phyloP scores from a whole-genome alignment of 2,888 invertebrate species.

The Stegophylla sp. region DNA sequence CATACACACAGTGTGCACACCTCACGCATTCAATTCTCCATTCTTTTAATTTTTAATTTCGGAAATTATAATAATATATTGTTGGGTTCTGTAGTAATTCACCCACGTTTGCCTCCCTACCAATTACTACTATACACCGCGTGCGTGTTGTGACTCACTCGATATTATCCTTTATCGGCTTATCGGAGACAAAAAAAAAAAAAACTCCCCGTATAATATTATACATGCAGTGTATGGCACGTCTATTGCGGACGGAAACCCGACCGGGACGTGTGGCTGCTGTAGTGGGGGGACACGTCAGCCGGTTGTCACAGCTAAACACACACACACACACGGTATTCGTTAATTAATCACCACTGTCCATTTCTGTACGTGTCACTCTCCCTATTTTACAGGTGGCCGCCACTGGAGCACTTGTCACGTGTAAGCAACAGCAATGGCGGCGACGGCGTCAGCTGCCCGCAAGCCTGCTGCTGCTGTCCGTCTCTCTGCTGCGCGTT shows the following conservation, averaged over 20 bases:
- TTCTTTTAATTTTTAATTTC: too few relatives aligned
- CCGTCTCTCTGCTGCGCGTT: neutral
- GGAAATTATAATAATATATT: too few relatives aligned
- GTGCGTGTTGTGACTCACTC: conserved; percentile 20
- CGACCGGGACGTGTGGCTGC: too few relatives aligned
- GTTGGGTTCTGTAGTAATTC: too few relatives aligned
- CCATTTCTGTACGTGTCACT: neutral
- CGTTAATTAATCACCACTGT: conserved; percentile 41
- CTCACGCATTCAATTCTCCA: too few relatives aligned
- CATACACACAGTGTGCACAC: too few relatives aligned
- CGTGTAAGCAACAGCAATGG: neutral
- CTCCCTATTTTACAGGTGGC: conserved; percentile 35
- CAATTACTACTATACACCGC: too few relatives aligned
- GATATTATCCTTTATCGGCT: conserved; percentile 29
- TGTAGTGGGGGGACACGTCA: conserved; percentile 2
- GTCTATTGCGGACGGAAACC: too few relatives aligned
- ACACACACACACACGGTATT: conserved; percentile 9
- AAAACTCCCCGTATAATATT: too few relatives aligned
- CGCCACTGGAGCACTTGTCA: conserved; percentile 26
- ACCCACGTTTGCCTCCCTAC: too few relatives aligned
- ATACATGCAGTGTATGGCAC: too few relatives aligned
- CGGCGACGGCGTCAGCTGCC: conserved; percentile 32
- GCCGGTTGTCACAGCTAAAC: conserved; percentile 22
- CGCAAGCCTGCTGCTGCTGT: neutral
- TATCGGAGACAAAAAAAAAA: too few relatives aligned